Evolutionary conservation across 2,797 vertebrate genomes (phyloP).

Genomic region (Periophthalmus magnuspinnatus): DNA sequence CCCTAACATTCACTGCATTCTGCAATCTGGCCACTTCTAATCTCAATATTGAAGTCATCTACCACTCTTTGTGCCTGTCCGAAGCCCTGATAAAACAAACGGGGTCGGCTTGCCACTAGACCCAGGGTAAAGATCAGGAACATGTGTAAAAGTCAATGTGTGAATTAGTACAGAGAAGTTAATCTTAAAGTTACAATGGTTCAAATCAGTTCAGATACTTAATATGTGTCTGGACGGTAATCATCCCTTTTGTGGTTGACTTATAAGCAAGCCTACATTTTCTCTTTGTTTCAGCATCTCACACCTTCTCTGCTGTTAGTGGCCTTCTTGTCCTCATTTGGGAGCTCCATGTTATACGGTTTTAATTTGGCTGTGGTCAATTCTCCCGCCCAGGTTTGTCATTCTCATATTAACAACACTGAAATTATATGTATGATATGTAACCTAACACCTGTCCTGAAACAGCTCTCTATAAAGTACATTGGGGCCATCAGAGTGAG

Average conservation of each 20-base stretch:
- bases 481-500: neutral
- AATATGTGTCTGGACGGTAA: neutral
- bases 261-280: neutral
- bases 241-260: neutral
- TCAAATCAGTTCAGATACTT: too few relatives aligned
- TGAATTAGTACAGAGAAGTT: too few relatives aligned
- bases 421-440: neutral
- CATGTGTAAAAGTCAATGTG: too few relatives aligned
- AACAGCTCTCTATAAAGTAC: neutral
- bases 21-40: too few relatives aligned
- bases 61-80: too few relatives aligned
- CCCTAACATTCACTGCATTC: too few relatives aligned
- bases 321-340: constrained; percentile 85
- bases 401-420: neutral
- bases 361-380: constrained; percentile 92
- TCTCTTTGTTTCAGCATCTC: constrained; percentile 69
- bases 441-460: neutral
- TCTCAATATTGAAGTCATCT: too few relatives aligned
- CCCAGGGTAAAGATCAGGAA: too few relatives aligned
- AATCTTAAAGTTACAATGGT: too few relatives aligned
- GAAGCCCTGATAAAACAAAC: too few relatives aligned
- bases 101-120: too few relatives aligned
- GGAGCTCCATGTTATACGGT: constrained; percentile 90
- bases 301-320: constrained; percentile 81
- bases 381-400: constrained; percentile 84